Conservation (phyloP, 2,113 vertebrate genomes). For the Echinops telfairi region DNA sequence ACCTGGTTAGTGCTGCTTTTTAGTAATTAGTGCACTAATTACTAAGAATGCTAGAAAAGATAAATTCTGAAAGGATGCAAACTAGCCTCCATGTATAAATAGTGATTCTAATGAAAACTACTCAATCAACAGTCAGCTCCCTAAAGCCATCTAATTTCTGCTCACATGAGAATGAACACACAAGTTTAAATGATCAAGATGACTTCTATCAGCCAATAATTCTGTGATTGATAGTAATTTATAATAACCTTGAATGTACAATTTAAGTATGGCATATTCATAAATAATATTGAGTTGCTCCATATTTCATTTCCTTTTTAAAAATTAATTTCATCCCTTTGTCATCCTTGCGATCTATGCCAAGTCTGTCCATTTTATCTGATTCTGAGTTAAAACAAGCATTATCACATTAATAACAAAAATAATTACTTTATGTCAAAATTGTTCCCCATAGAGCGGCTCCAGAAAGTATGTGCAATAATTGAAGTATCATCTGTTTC, state of each 20-base stretch:
- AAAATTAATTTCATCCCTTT: not conserved
- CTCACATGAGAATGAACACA: slow-evolving; percentile 53
- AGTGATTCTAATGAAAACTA: slow-evolving; percentile 15
- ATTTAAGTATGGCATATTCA: not conserved
- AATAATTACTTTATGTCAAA: too few species aligned
- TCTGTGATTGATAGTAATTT: slow-evolving; percentile 82
- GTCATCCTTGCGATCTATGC: not conserved
- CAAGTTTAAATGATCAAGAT: slow-evolving; percentile 65
- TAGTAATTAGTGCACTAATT: not conserved
- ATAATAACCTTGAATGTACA: slow-evolving; percentile 43
- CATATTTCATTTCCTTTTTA: slow-evolving; percentile 10
- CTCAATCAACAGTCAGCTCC: not conserved
- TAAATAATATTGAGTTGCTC: not conserved
- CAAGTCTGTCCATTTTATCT: too few species aligned
- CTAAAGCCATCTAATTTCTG: not conserved
- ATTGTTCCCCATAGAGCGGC: too few species aligned
- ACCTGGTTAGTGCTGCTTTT: not conserved
- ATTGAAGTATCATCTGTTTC: too few species aligned
- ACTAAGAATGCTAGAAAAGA: not conserved
- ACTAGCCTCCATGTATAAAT: not conserved
- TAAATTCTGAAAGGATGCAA: not conserved
- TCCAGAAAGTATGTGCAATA: too few species aligned
- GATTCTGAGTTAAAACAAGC: too few species aligned
- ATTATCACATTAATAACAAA: too few species aligned
- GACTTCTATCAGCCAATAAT: slow-evolving; percentile 76